A percentile compares a stretch with the other conserved stretches of the same genome.
phyloP scores from a whole-genome alignment of 1,140 invertebrate genomes.

The Dendroctonus valens region DNA sequence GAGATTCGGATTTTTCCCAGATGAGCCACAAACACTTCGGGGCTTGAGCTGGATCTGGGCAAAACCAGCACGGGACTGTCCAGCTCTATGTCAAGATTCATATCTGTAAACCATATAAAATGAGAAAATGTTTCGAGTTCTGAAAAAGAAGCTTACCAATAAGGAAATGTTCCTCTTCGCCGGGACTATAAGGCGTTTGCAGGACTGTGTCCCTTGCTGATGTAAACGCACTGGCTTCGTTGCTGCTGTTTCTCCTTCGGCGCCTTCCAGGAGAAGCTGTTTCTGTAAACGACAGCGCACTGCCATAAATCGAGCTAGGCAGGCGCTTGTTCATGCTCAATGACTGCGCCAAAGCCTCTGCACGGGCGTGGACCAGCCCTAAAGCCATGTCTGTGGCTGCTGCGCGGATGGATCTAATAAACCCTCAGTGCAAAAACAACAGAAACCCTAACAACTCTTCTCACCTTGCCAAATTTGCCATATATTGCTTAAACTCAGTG shows the following conservation, averaged over 20 bases:
- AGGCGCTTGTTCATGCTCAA: constrained; percentile 58
- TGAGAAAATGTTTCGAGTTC: neutral
- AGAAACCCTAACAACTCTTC: neutral
- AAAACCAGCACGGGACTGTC: constrained; percentile 89
- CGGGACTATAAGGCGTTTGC: constrained; percentile 51
- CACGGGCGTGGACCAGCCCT: constrained; percentile 75
- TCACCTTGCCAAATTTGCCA: constrained; percentile 66
- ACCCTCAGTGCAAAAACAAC: neutral
- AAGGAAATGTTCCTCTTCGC: constrained; percentile 46
- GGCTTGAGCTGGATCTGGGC: constrained; percentile 70
- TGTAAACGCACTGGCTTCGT: constrained; percentile 44
- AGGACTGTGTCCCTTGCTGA: constrained; percentile 46
- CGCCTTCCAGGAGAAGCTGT: constrained; percentile 45
- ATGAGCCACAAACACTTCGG: constrained; percentile 88
- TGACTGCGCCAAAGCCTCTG: constrained; percentile 53
- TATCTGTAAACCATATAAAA: constrained; percentile 23
- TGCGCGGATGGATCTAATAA: constrained; percentile 69
- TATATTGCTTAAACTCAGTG: constrained; percentile 66
- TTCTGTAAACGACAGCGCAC: constrained; percentile 45
- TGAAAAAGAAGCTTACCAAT: constrained; percentile 38
- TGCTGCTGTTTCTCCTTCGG: constrained; percentile 49
- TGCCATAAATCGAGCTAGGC: constrained; percentile 51
- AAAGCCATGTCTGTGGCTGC: constrained; percentile 93
- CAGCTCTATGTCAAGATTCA: constrained; percentile 71
- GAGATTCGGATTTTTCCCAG: constrained; percentile 81